Percentiles rank a stretch among this genome's conserved stretches.
Conservation (phyloP, 2,113 vertebrate genomes). For the Tragelaphus scriptus region DNA sequence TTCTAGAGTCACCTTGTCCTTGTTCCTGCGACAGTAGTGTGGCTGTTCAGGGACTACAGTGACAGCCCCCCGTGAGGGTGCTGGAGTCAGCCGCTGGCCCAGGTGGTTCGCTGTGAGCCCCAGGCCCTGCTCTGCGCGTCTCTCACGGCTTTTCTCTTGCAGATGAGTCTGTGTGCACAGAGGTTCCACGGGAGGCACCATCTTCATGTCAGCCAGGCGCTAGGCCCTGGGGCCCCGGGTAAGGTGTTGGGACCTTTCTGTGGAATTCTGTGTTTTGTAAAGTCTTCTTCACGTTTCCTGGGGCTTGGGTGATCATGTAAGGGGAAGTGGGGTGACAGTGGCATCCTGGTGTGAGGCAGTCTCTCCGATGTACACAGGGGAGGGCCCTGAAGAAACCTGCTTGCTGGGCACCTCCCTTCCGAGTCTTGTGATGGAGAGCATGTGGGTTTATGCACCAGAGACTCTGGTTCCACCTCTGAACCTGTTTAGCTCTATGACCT, state of each 20-base stretch:
- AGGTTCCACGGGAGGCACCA: rapidly evolving
- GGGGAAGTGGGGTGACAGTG: neutral
- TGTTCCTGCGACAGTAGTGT: neutral
- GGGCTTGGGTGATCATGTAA: neutral
- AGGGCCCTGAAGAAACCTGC: neutral
- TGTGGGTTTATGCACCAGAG: neutral
- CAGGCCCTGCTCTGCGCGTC: neutral
- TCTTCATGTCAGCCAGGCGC: rapidly evolving
- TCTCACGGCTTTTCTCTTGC: neutral
- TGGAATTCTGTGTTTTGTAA: neutral
- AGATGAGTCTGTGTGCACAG: neutral
- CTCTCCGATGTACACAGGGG: neutral
- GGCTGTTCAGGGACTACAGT: rapidly evolving
- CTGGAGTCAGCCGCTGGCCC: neutral
- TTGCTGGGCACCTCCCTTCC: neutral
- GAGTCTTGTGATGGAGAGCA: neutral
- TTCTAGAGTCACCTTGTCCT: neutral
- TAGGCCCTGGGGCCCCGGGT: neutral
- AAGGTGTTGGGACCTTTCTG: neutral
- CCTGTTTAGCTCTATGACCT: neutral
- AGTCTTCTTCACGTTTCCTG: neutral
- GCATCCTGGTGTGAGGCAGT: neutral
- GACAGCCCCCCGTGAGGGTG: neutral
- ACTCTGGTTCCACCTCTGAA: neutral
- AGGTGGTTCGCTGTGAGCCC: rapidly evolving